Conservation (phyloP, 1,140 invertebrate genomes). For the Copidosoma floridanum region DNA sequence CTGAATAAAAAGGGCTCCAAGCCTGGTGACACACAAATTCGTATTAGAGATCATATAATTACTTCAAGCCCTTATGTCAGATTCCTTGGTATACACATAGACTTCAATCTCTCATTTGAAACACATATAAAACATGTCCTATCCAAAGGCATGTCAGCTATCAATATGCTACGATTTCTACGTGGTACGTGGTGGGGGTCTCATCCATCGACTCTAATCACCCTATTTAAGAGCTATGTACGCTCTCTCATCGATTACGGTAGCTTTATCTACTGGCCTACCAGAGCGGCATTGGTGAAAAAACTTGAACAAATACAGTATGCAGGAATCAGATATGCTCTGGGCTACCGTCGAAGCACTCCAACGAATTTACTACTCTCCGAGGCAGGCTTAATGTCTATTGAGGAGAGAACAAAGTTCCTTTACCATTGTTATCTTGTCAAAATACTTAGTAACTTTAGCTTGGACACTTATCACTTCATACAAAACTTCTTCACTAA, state of each 20-base stretch:
- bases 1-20: constrained; percentile 12
- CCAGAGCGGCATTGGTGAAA: not conserved
- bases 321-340: not conserved
- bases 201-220: constrained; percentile 9
- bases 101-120: not conserved
- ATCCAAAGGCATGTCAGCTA: not conserved
- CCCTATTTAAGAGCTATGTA: constrained; percentile 15
- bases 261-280: constrained; percentile 11
- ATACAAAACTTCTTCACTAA: too few relatives aligned
- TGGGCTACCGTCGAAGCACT: constrained; percentile 3
- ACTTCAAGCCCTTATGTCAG: not conserved
- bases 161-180: constrained; percentile 17
- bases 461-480: not conserved
- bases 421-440: too few relatives aligned
- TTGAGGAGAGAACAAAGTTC: not conserved
- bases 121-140: not conserved
- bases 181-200: constrained; percentile 19
- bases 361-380: not conserved
- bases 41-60: not conserved
- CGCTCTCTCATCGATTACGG: constrained; percentile 16
- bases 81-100: constrained; percentile 16
- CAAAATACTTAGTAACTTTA: too few relatives aligned
- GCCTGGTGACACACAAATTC: not conserved
- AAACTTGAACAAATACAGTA: constrained; percentile 14
- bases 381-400: not conserved